Evolutionary conservation across 2,888 invertebrate species (phyloP).

Genomic region (Dolichopus griseipennis): DNA sequence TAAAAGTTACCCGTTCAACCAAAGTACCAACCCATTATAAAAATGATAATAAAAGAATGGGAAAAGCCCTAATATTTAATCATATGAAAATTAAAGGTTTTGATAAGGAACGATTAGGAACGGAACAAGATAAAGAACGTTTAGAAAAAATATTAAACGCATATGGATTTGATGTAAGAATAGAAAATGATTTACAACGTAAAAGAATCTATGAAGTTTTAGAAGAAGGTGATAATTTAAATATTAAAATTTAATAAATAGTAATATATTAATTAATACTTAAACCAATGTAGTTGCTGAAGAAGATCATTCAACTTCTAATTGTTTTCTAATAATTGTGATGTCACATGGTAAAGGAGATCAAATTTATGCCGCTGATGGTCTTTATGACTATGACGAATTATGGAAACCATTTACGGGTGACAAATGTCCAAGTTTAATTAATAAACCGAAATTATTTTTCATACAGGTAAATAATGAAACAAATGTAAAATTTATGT

Average conservation of each 20-base stretch:
- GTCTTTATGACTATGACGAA: constrained; percentile 47
- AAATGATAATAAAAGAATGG: constrained; percentile 45
- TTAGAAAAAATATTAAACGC: constrained; percentile 37
- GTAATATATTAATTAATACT: no score
- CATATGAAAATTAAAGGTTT: constrained; percentile 46
- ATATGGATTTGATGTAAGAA: constrained; percentile 46
- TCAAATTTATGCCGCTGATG: constrained; percentile 51
- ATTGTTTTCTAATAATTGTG: constrained; percentile 53
- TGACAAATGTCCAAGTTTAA: constrained; percentile 49
- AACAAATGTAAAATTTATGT: no score
- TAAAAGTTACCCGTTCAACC: no score
- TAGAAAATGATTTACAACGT: constrained; percentile 44
- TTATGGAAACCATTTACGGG: constrained; percentile 53
- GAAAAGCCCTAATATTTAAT: constrained; percentile 52
- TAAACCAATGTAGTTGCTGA: constrained; percentile 35
- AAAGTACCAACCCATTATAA: constrained; percentile 46
- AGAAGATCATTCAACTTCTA: constrained; percentile 50
- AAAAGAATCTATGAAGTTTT: constrained; percentile 42
- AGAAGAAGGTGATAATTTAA: constrained; percentile 18
- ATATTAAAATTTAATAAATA: no score
- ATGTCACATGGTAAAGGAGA: constrained; percentile 59
- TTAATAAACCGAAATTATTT: constrained; percentile 63
- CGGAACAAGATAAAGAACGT: constrained; percentile 49
- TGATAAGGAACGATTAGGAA: constrained; percentile 45
- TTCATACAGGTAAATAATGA: constrained; percentile 61